phyloP scores from a whole-genome alignment of 2,888 invertebrate species.

The Coelinius sp. region DNA sequence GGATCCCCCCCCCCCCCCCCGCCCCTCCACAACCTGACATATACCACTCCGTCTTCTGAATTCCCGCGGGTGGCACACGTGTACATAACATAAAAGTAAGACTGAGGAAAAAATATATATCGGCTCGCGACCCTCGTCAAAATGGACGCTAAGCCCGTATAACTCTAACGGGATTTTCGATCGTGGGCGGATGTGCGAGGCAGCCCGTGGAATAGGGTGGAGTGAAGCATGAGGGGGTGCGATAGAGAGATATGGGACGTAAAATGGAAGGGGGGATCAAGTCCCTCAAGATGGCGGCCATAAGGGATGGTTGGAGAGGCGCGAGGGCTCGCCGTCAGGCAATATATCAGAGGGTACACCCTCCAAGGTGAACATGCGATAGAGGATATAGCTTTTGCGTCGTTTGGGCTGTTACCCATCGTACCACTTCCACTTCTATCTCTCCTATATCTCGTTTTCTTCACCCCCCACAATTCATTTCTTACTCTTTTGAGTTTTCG shows the following conservation, averaged over 20 bases:
- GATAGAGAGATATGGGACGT: constrained; percentile 27
- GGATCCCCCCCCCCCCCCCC: constrained; percentile 27
- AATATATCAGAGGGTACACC: constrained; percentile 66
- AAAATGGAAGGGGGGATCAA: constrained; percentile 38
- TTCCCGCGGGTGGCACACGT: constrained; percentile 40
- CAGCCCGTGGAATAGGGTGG: constrained; percentile 41
- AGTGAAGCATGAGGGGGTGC: constrained; percentile 16
- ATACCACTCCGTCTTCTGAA: constrained; percentile 30
- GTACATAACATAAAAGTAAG: neutral
- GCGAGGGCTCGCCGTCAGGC: constrained; percentile 65
- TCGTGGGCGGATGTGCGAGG: constrained; percentile 67
- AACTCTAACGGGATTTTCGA: constrained; percentile 71
- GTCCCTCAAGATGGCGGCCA: constrained; percentile 70
- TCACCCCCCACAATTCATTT: constrained; percentile 25
- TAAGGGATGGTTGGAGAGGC: constrained; percentile 69
- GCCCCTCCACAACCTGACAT: constrained; percentile 25
- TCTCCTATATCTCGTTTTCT: neutral
- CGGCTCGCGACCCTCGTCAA: constrained; percentile 65
- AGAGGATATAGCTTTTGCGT: constrained; percentile 37
- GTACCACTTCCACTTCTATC: constrained; percentile 28
- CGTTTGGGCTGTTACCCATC: constrained; percentile 42
- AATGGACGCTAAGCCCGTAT: constrained; percentile 70
- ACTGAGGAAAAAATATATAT: constrained; percentile 36
- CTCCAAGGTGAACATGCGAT: constrained; percentile 36
- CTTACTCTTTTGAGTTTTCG: constrained; percentile 49